Evolutionary conservation across 2,888 invertebrate species (phyloP), one percentile per base, ranked within the genome.

Genomic region (Athalia circularis): DNA sequence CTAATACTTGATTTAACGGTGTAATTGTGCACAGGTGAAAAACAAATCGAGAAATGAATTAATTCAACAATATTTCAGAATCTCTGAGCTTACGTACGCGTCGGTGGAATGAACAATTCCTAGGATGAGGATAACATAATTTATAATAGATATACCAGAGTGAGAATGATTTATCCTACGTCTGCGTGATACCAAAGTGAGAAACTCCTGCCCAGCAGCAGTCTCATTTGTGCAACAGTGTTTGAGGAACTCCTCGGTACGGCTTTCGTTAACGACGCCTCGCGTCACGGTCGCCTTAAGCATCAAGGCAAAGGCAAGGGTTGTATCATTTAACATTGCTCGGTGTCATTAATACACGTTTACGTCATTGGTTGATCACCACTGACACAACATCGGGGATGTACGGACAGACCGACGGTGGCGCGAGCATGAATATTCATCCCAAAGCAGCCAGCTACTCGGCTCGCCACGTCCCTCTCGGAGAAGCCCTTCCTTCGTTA

Each of bases 371-470:
- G 88, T 88, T 88, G 88, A 88, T 88, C 86, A 87, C 88, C 88
- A 88, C 88, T 88, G 89, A 89, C 86, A 87, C 87, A 88, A 87
- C 86, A 88, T 89, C 85, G 85, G 83, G 84, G 86, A 85, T 84
- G 84, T 85, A 29, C 29, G 29, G 29, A 29, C 29, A 2, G 29
- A 29, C 29, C 29, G 87, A 86, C 86, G 85, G 85, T 84, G 86
- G 84, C 84, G 85, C 83, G 82, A 80, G 85, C 87, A 88, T 90
- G 90, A 90, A 90, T 90, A 90, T 90, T 90, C 89, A 90, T 89
- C 84, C 84, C 82, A 86, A 85, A 47, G 43, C 62, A 29, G 48
- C 67, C 48, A 7, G 15, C 67, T 5, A 13, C 70, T 13, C 11
- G n/a, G 29, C 57, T 43, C 59, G 8, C 47, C 13, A 47, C 72